Percentiles rank a stretch among this genome's conserved stretches.
These are phyloP conservation scores for Eupithecia exiguata DNA, from an alignment of 2,888 invertebrate genomes.

Conservation along the genomic window DNA sequence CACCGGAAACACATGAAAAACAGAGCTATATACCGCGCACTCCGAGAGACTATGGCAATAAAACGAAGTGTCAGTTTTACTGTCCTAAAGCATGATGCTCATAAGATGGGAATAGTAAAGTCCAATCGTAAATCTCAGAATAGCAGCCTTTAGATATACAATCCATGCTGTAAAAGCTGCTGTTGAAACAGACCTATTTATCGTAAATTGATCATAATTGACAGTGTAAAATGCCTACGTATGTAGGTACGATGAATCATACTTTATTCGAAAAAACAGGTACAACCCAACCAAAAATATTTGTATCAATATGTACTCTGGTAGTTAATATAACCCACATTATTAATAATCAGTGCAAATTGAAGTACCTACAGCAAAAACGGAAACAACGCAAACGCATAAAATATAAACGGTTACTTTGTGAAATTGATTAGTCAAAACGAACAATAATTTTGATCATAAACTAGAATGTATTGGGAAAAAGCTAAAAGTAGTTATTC, in stretches of 20 bases:
- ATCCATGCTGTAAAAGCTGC: not conserved
- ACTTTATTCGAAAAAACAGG: not conserved
- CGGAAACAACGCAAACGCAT: not conserved
- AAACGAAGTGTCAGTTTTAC: constrained; percentile 70
- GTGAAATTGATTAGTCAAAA: not conserved
- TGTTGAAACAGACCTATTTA: constrained; percentile 12
- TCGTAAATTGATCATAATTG: constrained; percentile 17
- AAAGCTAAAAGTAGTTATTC: constrained; percentile 1
- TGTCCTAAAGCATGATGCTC: constrained; percentile 66
- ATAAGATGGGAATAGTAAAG: constrained; percentile 68
- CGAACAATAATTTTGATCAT: not conserved
- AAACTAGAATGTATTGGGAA: not conserved
- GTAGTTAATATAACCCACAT: not conserved
- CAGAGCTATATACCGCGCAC: constrained; percentile 53
- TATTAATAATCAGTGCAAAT: not conserved
- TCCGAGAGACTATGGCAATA: constrained; percentile 50
- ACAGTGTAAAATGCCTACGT: not conserved
- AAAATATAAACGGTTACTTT: not conserved
- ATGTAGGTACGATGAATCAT: not conserved
- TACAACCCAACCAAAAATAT: not conserved
- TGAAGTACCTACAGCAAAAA: not conserved
- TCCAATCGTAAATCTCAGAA: constrained; percentile 73
- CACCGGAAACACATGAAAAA: constrained; percentile 78
- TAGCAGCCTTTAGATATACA: constrained; percentile 60
- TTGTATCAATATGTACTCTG: not conserved